Base-by-base conservation (phyloP, 1,140 invertebrate genomes). In the Caerostris extrusa region DNA sequence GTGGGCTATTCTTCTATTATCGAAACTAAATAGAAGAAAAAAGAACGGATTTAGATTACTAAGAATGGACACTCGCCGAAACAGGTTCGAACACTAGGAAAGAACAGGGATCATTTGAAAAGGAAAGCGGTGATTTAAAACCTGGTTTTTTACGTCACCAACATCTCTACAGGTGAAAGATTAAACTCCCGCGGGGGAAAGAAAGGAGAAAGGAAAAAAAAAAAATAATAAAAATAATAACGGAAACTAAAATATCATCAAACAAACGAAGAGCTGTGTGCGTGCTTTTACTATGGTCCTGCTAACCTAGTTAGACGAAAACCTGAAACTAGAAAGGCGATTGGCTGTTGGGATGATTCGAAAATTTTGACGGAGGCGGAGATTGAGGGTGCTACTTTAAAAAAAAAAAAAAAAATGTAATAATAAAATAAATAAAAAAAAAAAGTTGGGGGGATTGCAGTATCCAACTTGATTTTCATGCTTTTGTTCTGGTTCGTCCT, bases 201-300 rank as follows among this genome's bases (percentile, higher is more conserved):
- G 57, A 55, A 57, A 61, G 17, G 14, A 83, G 12, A 10, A 67
- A 81, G 55, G n/a, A 82, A 60, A 7, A 82, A 67, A 85, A n/a
- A 85, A 58, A 34, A 34, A 77, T 50, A 34, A 57, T 12, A 87
- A 93, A 60, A 87, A 87, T 71, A 71, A 93, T 58, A 93, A 93
- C 91, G 85, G 91, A 93, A 93, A 93, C 90, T 77, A 93, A 93
- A 93, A 93, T 87, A 93, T 58, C 85, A 93, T 93, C 91, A 86
- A 82, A 34, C 77, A 92, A 69, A 85, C 71, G 50, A 34, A 55
- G 58, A 77, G 64, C 57, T 10, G 90, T 19, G 91, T 87, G 91
- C 91, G 91, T 93, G 91, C 91, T 93, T n/a, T 91, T 71, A 93
- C 56, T 83, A 56, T 55, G 91, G 91, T 93, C 91, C 91, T 53